These are phyloP conservation scores for Tetraneura akinire DNA, from an alignment of 1,140 invertebrate species.

Conservation along the genomic window DNA sequence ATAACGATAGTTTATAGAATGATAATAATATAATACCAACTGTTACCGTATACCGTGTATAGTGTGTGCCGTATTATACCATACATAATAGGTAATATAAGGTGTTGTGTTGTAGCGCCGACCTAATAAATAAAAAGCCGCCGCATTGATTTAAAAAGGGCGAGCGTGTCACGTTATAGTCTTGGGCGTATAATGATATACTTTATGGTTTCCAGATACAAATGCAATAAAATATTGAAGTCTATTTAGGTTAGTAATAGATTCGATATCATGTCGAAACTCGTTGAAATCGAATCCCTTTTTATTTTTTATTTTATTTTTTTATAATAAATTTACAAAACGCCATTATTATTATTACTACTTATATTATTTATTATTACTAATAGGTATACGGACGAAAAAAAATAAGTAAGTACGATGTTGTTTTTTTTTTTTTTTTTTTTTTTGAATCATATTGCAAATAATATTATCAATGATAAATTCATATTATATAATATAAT, in stretches of 20 bases:
- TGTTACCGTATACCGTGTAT: neutral
- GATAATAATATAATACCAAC: no score
- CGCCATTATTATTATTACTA: neutral
- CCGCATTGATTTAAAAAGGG: conserved; percentile 8
- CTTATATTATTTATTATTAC: neutral
- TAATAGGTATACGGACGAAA: neutral
- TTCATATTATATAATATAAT: no score
- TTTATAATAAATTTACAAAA: neutral
- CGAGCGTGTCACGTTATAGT: neutral
- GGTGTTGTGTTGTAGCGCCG: neutral
- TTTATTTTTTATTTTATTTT: neutral
- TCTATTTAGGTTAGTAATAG: conserved; percentile 23
- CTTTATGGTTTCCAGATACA: conserved; percentile 15
- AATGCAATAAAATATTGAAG: conserved; percentile 18
- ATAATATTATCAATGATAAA: no score
- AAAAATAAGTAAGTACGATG: neutral
- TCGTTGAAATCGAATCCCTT: neutral
- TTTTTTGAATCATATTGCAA: no score
- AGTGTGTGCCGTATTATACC: neutral
- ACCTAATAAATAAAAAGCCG: conserved; percentile 37
- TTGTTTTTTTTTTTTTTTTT: no score
- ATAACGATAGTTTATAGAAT: no score
- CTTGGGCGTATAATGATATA: conserved; percentile 35
- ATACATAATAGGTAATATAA: neutral
- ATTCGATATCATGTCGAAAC: neutral